These are phyloP conservation scores for Shargacucullia verbasci DNA, from an alignment of 2,888 invertebrate species.

Conservation along the genomic window DNA sequence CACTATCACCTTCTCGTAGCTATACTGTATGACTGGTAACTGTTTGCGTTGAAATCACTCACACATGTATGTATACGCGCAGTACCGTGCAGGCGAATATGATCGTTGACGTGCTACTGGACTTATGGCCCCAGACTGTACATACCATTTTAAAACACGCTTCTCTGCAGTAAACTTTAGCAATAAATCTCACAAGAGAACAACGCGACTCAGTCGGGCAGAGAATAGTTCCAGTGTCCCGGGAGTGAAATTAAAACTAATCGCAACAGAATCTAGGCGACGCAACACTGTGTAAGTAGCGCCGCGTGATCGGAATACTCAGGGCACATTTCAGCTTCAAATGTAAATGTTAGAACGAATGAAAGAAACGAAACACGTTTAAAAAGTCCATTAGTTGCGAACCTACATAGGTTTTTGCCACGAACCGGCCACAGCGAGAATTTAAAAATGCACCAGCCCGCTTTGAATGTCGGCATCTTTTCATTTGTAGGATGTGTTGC, in stretches of 20 bases:
- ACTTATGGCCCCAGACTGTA: too few relatives aligned
- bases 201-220: conserved; percentile 46
- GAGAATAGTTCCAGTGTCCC: conserved; percentile 65
- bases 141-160: conserved; percentile 45
- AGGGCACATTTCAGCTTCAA: conserved; percentile 40
- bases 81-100: too few relatives aligned
- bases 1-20: too few relatives aligned
- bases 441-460: conserved; percentile 81
- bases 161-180: conserved; percentile 57
- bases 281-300: conserved; percentile 60
- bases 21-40: too few relatives aligned
- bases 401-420: conserved; percentile 62
- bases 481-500: conserved; percentile 81
- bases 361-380: conserved; percentile 64
- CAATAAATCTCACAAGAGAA: conserved; percentile 63
- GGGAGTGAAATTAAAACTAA: conserved; percentile 73
- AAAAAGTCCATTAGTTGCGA: conserved; percentile 72
- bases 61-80: too few relatives aligned
- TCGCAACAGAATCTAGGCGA: conserved; percentile 62
- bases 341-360: conserved; percentile 52
- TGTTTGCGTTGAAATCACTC: too few relatives aligned
- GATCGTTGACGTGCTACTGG: too few relatives aligned
- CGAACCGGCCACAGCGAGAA: conserved; percentile 66
- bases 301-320: conserved; percentile 68
- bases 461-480: conserved; percentile 82